Percentiles rank a stretch among this genome's conserved stretches.
These are phyloP conservation scores for Drosophila sproati DNA, from an alignment of 1,140 invertebrate genomes.

Conservation along the genomic window DNA sequence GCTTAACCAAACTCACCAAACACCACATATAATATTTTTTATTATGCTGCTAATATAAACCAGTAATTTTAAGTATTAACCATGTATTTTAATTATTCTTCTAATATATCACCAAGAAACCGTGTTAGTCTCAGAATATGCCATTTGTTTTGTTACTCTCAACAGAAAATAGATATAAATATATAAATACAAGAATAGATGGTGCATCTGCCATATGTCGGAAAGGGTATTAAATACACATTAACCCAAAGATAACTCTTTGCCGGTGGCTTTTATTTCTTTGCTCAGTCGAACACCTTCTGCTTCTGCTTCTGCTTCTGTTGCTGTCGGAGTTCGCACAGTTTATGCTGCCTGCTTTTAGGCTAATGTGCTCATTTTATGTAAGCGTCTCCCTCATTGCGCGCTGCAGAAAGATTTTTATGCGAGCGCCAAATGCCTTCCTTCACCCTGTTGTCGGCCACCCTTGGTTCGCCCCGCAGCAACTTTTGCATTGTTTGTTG, in stretches of 20 bases:
- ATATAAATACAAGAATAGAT: not conserved
- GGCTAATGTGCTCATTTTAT: conserved; percentile 72
- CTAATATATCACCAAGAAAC: no score
- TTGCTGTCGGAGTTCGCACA: conserved; percentile 20
- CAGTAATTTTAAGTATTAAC: no score
- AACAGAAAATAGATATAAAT: no score
- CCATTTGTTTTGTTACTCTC: no score
- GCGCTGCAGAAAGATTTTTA: conserved; percentile 52
- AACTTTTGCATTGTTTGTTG: conserved; percentile 29
- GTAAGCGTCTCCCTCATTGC: conserved; percentile 28
- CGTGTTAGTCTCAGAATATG: no score
- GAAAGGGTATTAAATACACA: conserved; percentile 1
- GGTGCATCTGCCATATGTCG: not conserved
- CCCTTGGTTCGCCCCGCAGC: conserved; percentile 23
- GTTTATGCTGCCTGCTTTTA: conserved; percentile 55
- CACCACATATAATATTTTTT: no score
- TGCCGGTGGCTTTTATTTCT: conserved; percentile 21
- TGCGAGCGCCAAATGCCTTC: conserved; percentile 4
- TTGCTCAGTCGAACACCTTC: conserved; percentile 48
- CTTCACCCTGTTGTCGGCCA: no score
- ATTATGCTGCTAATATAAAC: no score
- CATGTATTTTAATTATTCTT: no score
- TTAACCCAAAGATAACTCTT: not conserved
- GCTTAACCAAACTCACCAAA: no score
- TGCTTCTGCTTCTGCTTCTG: not conserved